These are phyloP conservation scores for Drosophila trapezifrons DNA, from an alignment of 1,140 invertebrate genomes.

Conservation along the genomic window DNA sequence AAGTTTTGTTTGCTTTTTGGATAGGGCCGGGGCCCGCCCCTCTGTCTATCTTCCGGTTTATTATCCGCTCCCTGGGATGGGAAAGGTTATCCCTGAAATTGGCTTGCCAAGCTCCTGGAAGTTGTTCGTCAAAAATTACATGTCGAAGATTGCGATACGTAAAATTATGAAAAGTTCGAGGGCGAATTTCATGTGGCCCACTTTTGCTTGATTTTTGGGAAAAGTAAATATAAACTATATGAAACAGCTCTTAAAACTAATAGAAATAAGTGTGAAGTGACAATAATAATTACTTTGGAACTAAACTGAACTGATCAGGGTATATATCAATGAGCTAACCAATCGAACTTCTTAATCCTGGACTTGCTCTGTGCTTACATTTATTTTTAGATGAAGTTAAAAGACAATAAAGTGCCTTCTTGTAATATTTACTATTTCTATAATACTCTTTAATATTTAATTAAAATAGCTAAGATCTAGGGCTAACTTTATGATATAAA, in stretches of 20 bases:
- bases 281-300: no score
- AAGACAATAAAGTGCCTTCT: no score
- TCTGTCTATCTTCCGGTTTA: conserved; percentile 32
- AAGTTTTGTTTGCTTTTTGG: conserved; percentile 59
- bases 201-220: no score
- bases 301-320: no score
- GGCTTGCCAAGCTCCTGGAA: conserved; percentile 31
- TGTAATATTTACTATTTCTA: no score
- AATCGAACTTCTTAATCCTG: no score
- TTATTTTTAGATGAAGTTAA: no score
- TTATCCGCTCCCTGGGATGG: conserved; percentile 28
- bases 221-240: neutral
- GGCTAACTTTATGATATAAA: neutral
- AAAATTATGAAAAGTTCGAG: conserved; percentile 6
- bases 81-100: conserved; percentile 53
- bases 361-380: no score
- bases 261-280: no score
- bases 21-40: conserved; percentile 35
- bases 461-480: neutral
- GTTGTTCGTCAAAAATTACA: conserved; percentile 28
- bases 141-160: conserved; percentile 6
- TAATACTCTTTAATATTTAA: no score
- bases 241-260: no score
- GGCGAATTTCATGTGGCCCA: neutral
- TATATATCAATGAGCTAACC: no score